Base-by-base conservation (phyloP, 2,113 vertebrate genomes). In the Phylloscopus trochilus region DNA sequence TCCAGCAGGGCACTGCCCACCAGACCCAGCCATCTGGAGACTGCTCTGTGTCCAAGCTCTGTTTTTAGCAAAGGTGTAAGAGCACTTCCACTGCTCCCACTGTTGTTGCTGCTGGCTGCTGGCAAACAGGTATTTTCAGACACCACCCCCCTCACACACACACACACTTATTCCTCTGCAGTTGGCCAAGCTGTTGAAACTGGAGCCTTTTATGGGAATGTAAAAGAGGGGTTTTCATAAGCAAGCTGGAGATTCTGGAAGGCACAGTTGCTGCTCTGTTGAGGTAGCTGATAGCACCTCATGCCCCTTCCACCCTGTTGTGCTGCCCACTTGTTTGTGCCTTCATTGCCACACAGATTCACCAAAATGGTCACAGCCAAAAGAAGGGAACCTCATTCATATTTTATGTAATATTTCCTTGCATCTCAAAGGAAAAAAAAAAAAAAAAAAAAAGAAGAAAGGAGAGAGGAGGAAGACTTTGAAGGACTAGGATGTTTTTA, bases 191-290 rank as follows among this genome's bases (percentile, higher is more conserved):
- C 58, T 92, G 60, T 60, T 91, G 74, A 87, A 94, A 93, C 27
- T 23, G 51, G 66, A 87, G 91, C 91, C 73, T 95, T 92, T 91
- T 81, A 92, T 56, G 74, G 81, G 56, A 93, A 79, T 12, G 4
- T 33, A 84, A 52, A 84, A 86, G 66, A 72, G 31, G 47, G 44
- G 53, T 84, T 93, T 93, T 80, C 94, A 95, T 46, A 73, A 92
- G 76, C 64, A 70, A 87, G 83, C 78, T 84, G 49, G 73, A 76
- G 69, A 7, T 62, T n/a, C 53, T 93, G 76, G 41, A 51, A 78
- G 77, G 60, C 68, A 85, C 60, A 68, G 86, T 0, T 74, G 64
- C 56, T 90, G 51, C 67, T 80, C 79, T 67, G 43, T 43, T 1
- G 7, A 74, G 79, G 92, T 74, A 33, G 56, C 21, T 47, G 63